These are phyloP conservation scores for Lophura swinhoii DNA, from an alignment of 2,797 vertebrate genomes.

Conservation along the genomic window DNA sequence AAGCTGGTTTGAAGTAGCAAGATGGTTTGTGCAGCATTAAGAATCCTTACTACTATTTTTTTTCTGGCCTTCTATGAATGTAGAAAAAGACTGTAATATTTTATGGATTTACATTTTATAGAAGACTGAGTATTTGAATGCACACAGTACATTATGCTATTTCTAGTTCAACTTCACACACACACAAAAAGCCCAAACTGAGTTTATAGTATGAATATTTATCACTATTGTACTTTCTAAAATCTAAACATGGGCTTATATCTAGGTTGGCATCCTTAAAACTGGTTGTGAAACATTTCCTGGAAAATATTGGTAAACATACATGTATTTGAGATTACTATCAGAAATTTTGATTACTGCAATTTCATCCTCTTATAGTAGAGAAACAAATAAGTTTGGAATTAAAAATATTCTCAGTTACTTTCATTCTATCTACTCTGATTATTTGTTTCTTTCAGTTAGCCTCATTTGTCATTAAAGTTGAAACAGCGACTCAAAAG, in stretches of 20 bases:
- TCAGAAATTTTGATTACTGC: not conserved
- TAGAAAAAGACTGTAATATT: not conserved
- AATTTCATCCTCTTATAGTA: not conserved
- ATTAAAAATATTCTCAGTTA: conserved; percentile 1
- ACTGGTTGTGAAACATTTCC: not conserved
- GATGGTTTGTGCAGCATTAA: not conserved
- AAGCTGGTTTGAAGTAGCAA: not conserved
- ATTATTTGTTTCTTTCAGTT: not conserved
- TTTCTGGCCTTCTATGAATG: not conserved
- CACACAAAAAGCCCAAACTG: not conserved
- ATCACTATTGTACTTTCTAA: not conserved
- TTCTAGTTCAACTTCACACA: not conserved
- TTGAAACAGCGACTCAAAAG: conserved; percentile 32
- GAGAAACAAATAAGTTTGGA: not conserved
- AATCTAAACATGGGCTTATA: not conserved
- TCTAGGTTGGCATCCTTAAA: not conserved
- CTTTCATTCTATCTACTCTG: not conserved
- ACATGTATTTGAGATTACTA: conserved; percentile 17
- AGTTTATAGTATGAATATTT: conserved; percentile 29
- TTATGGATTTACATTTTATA: conserved; percentile 1
- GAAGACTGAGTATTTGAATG: conserved; percentile 1
- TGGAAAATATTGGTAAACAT: not conserved
- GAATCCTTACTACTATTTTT: not conserved
- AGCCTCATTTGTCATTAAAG: not conserved
- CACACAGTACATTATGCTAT: not conserved